Evolutionary conservation across 2,113 vertebrate genomes (phyloP), one percentile per base, ranked within the genome.

Genomic region (Sorex fumeus): DNA sequence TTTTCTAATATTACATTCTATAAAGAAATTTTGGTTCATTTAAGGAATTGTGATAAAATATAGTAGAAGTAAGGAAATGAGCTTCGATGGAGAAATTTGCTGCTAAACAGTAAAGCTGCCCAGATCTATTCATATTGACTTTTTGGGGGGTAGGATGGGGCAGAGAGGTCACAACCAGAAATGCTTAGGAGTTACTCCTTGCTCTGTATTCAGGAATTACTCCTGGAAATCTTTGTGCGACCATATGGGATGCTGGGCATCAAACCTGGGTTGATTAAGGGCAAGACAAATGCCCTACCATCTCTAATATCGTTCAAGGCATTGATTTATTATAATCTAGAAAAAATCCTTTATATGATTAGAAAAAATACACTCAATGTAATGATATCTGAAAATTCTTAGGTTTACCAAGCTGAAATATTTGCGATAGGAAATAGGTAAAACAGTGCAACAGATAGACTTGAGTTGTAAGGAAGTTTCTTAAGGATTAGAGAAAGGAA

Each of bases 401-500:
- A 71, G 66, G n/a, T 9, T 60, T 13, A 34, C 50, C 36, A 11
- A 60, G 4, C 84, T 23, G 67, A n/a, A 76, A 60, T 88, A 71
- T 45, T 27, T 82, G 11, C 78, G 45, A 40, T 12, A 74, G 30
- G 16, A 70, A 87, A 28, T 21, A 70, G 67, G n/a, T 32, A 62
- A 87, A 45, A 8, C 45, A 57, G 3, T 23, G 32, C 60, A 69
- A 40, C 10, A 83, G 12, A n/a, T 12, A 82, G 57, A n/a, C n/a
- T n/a, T n/a, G n/a, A n/a, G 16, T 50, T 71, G 2, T 43, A 80
- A 93, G 60, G 1, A 62, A 71, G 0, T 9, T 45, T 34, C 88
- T 91, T 87, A 66, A 85, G 45, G 77, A 30, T 90, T 71, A 74
- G 19, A 40, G 10, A 13, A 47, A 60, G 27, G 4, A 95, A 80